These are phyloP conservation scores for Drosophila colorata DNA, from an alignment of 2,888 invertebrate genomes.

Conservation along the genomic window DNA sequence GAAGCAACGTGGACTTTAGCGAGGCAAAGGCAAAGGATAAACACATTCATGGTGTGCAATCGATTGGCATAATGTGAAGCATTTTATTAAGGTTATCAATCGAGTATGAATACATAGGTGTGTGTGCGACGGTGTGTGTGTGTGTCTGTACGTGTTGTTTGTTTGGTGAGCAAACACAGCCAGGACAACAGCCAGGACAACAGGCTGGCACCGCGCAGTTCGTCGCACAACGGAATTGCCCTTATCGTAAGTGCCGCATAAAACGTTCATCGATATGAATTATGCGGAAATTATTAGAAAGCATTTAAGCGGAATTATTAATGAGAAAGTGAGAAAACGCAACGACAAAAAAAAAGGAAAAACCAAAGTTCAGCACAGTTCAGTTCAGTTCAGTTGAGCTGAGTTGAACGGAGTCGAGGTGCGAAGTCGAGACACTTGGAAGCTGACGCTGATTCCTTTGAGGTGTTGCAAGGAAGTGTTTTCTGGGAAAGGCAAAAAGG, in stretches of 20 bases:
- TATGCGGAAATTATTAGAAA: conserved; percentile 81
- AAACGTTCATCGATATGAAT: conserved; percentile 76
- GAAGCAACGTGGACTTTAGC: conserved; percentile 44
- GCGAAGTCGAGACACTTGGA: conserved; percentile 39
- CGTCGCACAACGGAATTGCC: conserved; percentile 46
- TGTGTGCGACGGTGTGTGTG: conserved; percentile 19
- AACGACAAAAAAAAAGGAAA: not conserved
- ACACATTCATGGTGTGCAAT: conserved; percentile 82
- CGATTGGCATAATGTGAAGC: conserved; percentile 82
- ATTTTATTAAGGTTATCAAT: conserved; percentile 82
- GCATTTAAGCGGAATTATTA: conserved; percentile 81
- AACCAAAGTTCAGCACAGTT: conserved; percentile 7
- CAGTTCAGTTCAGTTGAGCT: not conserved
- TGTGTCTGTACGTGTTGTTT: conserved; percentile 62
- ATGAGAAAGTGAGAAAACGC: conserved; percentile 54
- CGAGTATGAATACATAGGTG: conserved; percentile 68
- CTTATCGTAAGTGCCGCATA: conserved; percentile 76
- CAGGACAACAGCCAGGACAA: conserved; percentile 39
- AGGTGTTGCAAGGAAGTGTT: conserved; percentile 17
- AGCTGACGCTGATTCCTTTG: not conserved
- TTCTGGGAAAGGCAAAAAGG: not conserved
- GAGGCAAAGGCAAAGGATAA: conserved; percentile 72
- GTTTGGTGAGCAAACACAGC: conserved; percentile 66
- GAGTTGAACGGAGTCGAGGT: conserved; percentile 13
- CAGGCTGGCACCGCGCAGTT: conserved; percentile 22